Percentiles rank a stretch among this genome's conserved stretches.
phyloP scores from a whole-genome alignment of 2,888 invertebrate genomes.

The Rotaria socialis region DNA sequence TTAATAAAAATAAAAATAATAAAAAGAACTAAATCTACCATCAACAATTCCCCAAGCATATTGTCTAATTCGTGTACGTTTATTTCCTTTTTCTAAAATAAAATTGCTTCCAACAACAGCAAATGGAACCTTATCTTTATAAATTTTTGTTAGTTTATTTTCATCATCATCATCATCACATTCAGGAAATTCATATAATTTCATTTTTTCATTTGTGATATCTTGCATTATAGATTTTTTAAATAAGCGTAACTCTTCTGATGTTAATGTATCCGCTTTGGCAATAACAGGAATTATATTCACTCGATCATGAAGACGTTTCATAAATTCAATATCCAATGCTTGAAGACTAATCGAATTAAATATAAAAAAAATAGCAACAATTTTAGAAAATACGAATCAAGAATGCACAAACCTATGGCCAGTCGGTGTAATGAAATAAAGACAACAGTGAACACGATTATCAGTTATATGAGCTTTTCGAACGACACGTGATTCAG shows the following conservation, averaged over 20 bases:
- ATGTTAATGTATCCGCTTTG: slow-evolving; percentile 96
- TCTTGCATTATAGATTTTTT: slow-evolving; percentile 95
- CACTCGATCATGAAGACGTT: slow-evolving; percentile 93
- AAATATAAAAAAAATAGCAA: not conserved
- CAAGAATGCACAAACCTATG: slow-evolving; percentile 65
- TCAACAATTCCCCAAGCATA: slow-evolving; percentile 99
- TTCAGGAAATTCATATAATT: slow-evolving; percentile 95
- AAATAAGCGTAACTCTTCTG: slow-evolving; percentile 89
- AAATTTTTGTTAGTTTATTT: slow-evolving; percentile 72
- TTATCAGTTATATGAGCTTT: slow-evolving; percentile 77
- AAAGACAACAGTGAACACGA: slow-evolving; percentile 92
- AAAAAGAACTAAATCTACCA: slow-evolving; percentile 63
- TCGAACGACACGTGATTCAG: slow-evolving; percentile 89
- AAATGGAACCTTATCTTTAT: slow-evolving; percentile 78
- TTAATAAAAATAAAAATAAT: too few relatives aligned
- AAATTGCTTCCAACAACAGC: slow-evolving; percentile 96
- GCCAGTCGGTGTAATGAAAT: slow-evolving; percentile 89
- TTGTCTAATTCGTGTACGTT: slow-evolving; percentile 76
- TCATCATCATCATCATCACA: slow-evolving; percentile 75
- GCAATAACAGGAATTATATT: slow-evolving; percentile 97
- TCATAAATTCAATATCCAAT: slow-evolving; percentile 97
- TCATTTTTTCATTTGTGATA: slow-evolving; percentile 91
- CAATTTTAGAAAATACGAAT: not conserved
- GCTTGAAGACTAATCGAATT: slow-evolving; percentile 73
- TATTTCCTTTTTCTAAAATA: slow-evolving; percentile 81